Evolutionary conservation across 2,797 vertebrate species (phyloP).

Genomic region (Cyprinodon diabolis): DNA sequence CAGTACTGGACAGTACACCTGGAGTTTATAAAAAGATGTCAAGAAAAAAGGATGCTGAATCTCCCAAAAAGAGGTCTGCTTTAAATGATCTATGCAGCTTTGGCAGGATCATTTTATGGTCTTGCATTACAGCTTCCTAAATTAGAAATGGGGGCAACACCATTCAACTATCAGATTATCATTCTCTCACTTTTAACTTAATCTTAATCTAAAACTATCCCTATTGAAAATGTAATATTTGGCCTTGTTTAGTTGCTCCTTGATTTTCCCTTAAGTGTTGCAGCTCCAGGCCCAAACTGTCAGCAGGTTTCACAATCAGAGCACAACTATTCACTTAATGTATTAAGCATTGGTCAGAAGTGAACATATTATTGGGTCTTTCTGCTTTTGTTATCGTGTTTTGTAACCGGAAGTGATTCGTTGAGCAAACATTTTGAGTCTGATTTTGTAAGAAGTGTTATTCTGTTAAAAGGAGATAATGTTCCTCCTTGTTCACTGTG

Average conservation of each 20-base stretch:
- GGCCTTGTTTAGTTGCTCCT: not conserved
- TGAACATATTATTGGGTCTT: not conserved
- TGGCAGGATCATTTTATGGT: not conserved
- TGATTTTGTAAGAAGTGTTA: not conserved
- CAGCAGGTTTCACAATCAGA: too few species aligned
- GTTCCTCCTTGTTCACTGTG: not conserved
- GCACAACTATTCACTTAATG: not conserved
- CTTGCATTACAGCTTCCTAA: conserved; percentile 3
- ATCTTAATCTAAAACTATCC: not conserved
- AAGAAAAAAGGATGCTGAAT: not conserved
- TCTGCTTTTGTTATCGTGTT: not conserved
- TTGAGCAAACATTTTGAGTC: not conserved
- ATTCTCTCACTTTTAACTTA: not conserved
- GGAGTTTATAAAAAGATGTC: not conserved
- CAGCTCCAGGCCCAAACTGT: not conserved
- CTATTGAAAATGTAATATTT: not conserved
- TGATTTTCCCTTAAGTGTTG: not conserved
- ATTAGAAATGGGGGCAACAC: conserved; percentile 1
- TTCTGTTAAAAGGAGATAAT: not conserved
- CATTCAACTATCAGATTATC: conserved; percentile 11
- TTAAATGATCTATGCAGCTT: not conserved
- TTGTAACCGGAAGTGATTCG: too few species aligned
- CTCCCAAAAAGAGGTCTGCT: not conserved
- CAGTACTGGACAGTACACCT: too few species aligned
- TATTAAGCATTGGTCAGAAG: not conserved